Evolutionary conservation across 2,888 invertebrate species (phyloP).

Genomic region (Azorinus chamasolen): DNA sequence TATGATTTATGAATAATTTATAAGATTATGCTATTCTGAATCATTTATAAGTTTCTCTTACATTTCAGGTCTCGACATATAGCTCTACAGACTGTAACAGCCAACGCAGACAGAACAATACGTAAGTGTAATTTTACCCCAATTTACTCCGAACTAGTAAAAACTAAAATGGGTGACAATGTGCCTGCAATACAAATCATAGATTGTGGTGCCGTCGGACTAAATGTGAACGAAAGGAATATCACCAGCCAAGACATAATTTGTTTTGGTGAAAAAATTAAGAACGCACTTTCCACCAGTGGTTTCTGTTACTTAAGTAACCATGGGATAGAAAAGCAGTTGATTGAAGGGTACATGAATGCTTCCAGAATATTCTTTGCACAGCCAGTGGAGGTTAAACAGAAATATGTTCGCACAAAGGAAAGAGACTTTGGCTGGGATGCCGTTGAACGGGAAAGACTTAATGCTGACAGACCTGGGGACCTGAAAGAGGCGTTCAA

Average conservation of each 20-base stretch:
- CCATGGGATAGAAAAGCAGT: slow-evolving; percentile 39
- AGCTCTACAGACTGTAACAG: no score
- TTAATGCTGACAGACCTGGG: slow-evolving; percentile 53
- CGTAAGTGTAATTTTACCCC: no score
- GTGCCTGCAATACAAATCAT: no score
- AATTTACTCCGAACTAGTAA: no score
- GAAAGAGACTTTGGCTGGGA: slow-evolving; percentile 48
- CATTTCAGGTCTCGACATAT: no score
- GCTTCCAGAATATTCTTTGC: slow-evolving; percentile 46
- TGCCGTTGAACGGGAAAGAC: slow-evolving; percentile 32
- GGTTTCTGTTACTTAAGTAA: slow-evolving; percentile 61
- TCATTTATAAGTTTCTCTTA: no score
- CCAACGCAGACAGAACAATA: no score
- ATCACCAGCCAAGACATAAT: slow-evolving; percentile 2
- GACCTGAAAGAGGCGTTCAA: slow-evolving; percentile 62
- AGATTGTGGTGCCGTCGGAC: no score
- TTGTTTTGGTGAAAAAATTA: slow-evolving; percentile 29
- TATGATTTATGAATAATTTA: no score
- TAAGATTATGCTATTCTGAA: no score
- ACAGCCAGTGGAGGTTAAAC: slow-evolving; percentile 43
- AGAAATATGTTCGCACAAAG: slow-evolving; percentile 25
- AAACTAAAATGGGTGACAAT: no score
- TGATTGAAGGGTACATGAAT: slow-evolving; percentile 1
- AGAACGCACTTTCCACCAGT: slow-evolving; percentile 27
- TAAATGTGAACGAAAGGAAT: no score